Percentiles rank a stretch among this genome's conserved stretches.
Evolutionary conservation across 2,888 invertebrate species (phyloP).

Genomic region (Crioceris asparagi): DNA sequence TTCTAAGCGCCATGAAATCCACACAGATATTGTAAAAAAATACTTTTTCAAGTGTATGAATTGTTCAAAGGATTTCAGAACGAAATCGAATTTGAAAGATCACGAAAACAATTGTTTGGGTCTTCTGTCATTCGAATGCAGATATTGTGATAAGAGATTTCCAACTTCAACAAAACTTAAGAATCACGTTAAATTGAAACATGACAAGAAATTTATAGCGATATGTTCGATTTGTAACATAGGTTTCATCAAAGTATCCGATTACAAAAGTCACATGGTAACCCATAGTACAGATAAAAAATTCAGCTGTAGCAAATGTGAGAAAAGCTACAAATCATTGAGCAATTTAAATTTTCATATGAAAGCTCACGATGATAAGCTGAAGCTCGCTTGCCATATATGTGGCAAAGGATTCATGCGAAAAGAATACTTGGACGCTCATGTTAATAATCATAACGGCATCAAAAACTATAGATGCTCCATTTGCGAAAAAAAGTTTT

Average conservation of each 20-base stretch:
- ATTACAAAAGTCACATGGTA: slow-evolving; percentile 35
- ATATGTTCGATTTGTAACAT: slow-evolving; percentile 37
- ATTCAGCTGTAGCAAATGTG: slow-evolving; percentile 32
- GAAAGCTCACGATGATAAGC: slow-evolving; percentile 30
- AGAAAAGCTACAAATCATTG: slow-evolving; percentile 34
- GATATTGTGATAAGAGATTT: slow-evolving; percentile 33
- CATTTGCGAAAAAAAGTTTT: slow-evolving; percentile 32
- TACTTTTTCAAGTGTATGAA: slow-evolving; percentile 27
- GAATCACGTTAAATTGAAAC: slow-evolving; percentile 33
- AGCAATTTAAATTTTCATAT: slow-evolving; percentile 37
- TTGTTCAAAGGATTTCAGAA: slow-evolving; percentile 31
- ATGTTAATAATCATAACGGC: slow-evolving; percentile 33
- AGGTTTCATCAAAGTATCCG: slow-evolving; percentile 34
- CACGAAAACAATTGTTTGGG: slow-evolving; percentile 34
- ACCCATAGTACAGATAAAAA: slow-evolving; percentile 36
- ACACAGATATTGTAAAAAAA: slow-evolving; percentile 20
- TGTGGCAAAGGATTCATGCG: slow-evolving; percentile 35
- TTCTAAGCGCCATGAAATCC: slow-evolving; percentile 11
- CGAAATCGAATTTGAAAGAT: slow-evolving; percentile 31
- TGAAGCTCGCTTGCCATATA: slow-evolving; percentile 31
- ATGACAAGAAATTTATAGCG: slow-evolving; percentile 35
- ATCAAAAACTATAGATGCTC: slow-evolving; percentile 31
- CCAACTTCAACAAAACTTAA: slow-evolving; percentile 32
- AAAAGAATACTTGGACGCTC: slow-evolving; percentile 35
- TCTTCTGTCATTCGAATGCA: slow-evolving; percentile 30